Evolutionary conservation across 1,140 invertebrate genomes (phyloP), one percentile per base, ranked within the genome.

Genomic region (Episyrphus balteatus): DNA sequence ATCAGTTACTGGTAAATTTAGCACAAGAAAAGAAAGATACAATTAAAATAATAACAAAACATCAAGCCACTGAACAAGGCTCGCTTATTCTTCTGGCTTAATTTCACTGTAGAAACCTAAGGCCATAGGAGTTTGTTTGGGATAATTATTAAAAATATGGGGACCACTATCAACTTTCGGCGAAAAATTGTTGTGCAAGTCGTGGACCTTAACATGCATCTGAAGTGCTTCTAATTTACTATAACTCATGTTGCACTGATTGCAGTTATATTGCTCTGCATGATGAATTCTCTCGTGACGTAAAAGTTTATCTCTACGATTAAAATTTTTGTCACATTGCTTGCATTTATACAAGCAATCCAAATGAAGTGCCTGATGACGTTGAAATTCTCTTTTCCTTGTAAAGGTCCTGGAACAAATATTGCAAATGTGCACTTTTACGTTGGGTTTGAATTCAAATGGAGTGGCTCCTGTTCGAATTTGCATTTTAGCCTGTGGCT

Each of bases 291-390:
- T 56, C 57, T 77, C 74, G 62, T 83, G 80, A 15, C 79, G 71
- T 15, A 79, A 73, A 47, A 83, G 59, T 59, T 82, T 81, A 53
- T 83, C 80, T 51, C 79, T 80, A 14, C 75, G 72, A 21, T 73
- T 78, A 54, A 83, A 83, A 46, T 75, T 73, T 53, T 79, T 79
- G 46, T 75, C 71, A 63, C 80, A 83, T 43, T 73, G 70, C 42
- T 62, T 71, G 57, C 81, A 83, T 31, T 74, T 72, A 51, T 79
- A 81, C 6, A 78, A 71, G 46, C 76, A 75, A 61, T 76, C 77
- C 43, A 77, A 73, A 57, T 83, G 80, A 2, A 79, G 68, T 7
- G 72, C 68, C 9, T 72, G 66, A 65, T 83, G 80, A 0, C 78
- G 69, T 50, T 81, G 78, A 15, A 82, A 54, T 59, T 83, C 80